Base-by-base conservation (phyloP, 2,113 vertebrate species). In the Chelonoidis abingdonii region DNA sequence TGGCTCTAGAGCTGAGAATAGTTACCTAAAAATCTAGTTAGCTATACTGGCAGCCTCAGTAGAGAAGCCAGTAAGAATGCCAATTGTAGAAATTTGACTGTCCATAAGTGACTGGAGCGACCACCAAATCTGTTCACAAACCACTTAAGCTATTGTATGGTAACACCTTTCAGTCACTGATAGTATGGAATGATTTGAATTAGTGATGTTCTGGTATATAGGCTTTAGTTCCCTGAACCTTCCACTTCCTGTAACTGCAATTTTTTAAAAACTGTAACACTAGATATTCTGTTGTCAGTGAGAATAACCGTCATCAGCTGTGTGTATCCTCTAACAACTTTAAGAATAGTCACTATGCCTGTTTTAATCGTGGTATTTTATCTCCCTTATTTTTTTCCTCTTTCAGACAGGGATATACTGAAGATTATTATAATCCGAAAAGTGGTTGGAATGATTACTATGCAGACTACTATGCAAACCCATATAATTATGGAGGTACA, bases 361-460 rank as follows among this genome's bases (percentile, higher is more conserved):
- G 22, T 53, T 38, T 72, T n/a, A 29, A n/a, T 21, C 27, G 10
- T 56, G 31, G 41, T 29, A 9, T 35, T 38, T 75, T 52, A 78
- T 72, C 3, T 38, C 24, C 21, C 19, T 21, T 31, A 25, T 87
- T 47, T 50, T 3, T 1, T 0, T 53, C 96, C 84, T 95, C 44
- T 97, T 97, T n/a, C 93, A 99, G 99, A 89, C 99, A 99, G 94
- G 99, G 98, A 1, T 99, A 99, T 96, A 12, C 98, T 22, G 99
- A 99, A 5, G 99, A 99, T 14, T 97, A 98, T 83, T 99, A 98
- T 6, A 50, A 21, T 84, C 80, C 98, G 41, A 98, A 98, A 97
- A 84, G 98, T 29, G 99, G 98, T 85, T 99, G 98, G 98, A 98
- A 93, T 56, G 99, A 99, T 53, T 99, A 99, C 98, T 99, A 99